Evolutionary conservation across 1,140 invertebrate genomes (phyloP).

Genomic region (Brachionus sp.): DNA sequence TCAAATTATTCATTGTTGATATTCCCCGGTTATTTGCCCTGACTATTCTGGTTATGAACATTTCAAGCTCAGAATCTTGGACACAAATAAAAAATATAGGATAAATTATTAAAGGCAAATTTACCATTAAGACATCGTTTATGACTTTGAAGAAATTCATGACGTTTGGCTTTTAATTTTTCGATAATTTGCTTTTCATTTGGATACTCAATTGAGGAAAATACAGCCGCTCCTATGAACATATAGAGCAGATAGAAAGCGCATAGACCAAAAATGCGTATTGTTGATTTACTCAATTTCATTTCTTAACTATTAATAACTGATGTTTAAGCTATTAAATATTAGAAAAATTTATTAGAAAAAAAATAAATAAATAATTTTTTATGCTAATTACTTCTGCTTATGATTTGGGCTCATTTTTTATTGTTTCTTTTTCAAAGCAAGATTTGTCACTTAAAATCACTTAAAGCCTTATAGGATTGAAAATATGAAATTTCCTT

Average conservation of each 20-base stretch:
- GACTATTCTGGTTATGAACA: conserved; percentile 70
- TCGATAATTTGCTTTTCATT: conserved; percentile 60
- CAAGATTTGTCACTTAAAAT: too few relatives aligned
- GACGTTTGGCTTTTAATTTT: conserved; percentile 62
- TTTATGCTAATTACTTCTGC: not conserved
- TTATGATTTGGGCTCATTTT: not conserved
- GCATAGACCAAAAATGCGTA: conserved; percentile 2
- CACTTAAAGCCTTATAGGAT: too few relatives aligned
- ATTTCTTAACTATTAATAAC: not conserved
- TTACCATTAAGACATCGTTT: conserved; percentile 65
- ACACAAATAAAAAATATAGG: not conserved
- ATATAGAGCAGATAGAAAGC: conserved; percentile 16
- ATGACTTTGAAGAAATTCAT: conserved; percentile 65
- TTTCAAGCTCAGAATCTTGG: conserved; percentile 70
- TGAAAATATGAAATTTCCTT: not conserved
- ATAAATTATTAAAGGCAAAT: not conserved
- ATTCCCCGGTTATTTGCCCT: conserved; percentile 73
- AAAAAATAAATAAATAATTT: not conserved
- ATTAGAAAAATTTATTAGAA: not conserved
- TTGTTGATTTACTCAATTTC: conserved; percentile 31
- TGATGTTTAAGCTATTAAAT: not conserved
- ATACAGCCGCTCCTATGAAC: conserved; percentile 42
- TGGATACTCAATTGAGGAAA: conserved; percentile 24
- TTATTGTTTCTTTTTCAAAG: not conserved
- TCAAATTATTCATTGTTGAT: conserved; percentile 69